Base-by-base conservation (phyloP, 2,888 invertebrate species). In the Drosophila sordidapex region DNA sequence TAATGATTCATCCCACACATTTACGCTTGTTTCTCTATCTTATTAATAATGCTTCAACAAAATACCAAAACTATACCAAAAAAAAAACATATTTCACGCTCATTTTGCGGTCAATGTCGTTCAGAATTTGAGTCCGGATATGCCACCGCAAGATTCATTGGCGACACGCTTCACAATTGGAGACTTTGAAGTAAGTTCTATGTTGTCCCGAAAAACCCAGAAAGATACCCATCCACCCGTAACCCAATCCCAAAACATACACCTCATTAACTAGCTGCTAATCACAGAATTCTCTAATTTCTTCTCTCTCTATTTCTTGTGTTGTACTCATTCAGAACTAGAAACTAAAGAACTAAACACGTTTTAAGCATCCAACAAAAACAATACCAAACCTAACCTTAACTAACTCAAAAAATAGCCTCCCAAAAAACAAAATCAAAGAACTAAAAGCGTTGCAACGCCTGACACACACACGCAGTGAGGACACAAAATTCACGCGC, bases 111-210 rank as follows among this genome's bases (percentile, higher is more conserved):
- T 72, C 87, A 87, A 85, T 89, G 71, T 84, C 72, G 70, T 65
- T 84, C 87, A 95, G 95, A 94, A 95, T 91, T 93, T 95, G 92
- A 95, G 95, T 69, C 95, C 95, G 89, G 94, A 94, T 91, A 94
- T 95, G 90, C 95, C 95, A 68, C 95, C 95, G 84, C 95, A 95
- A 91, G 93, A 95, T 77, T 93, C 92, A 88, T 90, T 93, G 89
- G 93, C 93, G 83, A 95, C 95, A 90, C 94, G 94, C 91, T 96
- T 96, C 94, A 96, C 96, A 92, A 96, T 96, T 90, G 96, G 96
- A 90, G 96, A 96, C 93, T 96, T 96, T 93, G 96, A 96, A 93
- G 96, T 96, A 94, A 95, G 95, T 94, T 91, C 69, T 69, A 67
- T 64, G 79, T 79, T 79, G 77, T 81, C 72, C 78, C 60, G 25